Evolutionary conservation across 2,797 vertebrate genomes (phyloP).

Genomic region (Zenarchopterus dispar): DNA sequence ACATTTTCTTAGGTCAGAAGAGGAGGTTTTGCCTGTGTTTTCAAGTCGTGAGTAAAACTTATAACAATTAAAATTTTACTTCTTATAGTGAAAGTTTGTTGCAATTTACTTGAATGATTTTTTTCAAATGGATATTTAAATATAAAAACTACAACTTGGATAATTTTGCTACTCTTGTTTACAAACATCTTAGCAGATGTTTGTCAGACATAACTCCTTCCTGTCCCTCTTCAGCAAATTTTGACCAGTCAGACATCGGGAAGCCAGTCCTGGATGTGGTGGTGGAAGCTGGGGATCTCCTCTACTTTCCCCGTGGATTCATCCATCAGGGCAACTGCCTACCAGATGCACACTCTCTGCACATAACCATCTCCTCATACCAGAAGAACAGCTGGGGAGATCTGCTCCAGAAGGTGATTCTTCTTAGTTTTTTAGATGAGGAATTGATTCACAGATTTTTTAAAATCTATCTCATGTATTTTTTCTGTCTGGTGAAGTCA

Average conservation of each 20-base stretch:
- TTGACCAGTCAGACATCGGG: slow-evolving; percentile 86
- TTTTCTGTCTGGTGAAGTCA: too few species aligned
- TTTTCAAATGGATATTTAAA: too few species aligned
- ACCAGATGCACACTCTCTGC: slow-evolving; percentile 89
- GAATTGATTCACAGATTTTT: too few species aligned
- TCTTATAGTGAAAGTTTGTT: too few species aligned
- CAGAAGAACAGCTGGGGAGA: slow-evolving; percentile 96
- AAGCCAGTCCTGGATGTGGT: slow-evolving; percentile 89
- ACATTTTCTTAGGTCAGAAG: slow-evolving; percentile 69
- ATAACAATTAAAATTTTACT: not conserved
- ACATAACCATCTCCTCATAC: slow-evolving; percentile 94
- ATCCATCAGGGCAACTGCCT: slow-evolving; percentile 94
- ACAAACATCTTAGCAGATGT: not conserved
- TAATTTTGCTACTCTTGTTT: not conserved
- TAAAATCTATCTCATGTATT: too few species aligned
- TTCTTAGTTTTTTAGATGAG: not conserved
- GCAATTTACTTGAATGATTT: too few species aligned
- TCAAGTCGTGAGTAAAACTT: slow-evolving; percentile 82
- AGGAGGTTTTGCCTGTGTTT: slow-evolving; percentile 80
- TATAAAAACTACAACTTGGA: too few species aligned
- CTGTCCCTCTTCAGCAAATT: slow-evolving; percentile 80
- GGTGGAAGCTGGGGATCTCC: slow-evolving; percentile 92
- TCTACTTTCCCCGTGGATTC: slow-evolving; percentile 96
- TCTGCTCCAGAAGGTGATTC: slow-evolving; percentile 86
- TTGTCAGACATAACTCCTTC: not conserved